Evolutionary conservation across 2,113 vertebrate genomes (phyloP), one percentile per base, ranked within the genome.

Genomic region (Dunckerocampus dactyliophorus): DNA sequence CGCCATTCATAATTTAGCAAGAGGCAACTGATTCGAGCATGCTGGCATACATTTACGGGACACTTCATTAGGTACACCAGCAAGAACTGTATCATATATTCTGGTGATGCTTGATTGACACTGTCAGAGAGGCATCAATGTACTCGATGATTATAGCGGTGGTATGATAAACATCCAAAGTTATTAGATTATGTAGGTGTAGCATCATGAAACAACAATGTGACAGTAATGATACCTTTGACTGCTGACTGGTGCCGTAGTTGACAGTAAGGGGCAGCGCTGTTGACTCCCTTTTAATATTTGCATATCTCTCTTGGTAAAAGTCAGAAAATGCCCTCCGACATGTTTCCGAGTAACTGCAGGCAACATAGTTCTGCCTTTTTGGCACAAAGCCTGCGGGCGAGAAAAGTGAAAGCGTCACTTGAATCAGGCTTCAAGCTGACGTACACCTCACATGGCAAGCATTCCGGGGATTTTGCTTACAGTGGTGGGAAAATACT

Each of bases 341-440:
- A 67, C 87, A 92, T 47, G 74, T 86, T 63, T 85, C 71, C 0
- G 76, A 72, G 37, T 83, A 91, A 16, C 77, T 91, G 78, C 88
- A 90, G 34, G 89, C 84, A 66, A 93, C 92, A 76, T 90, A 87
- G 74, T 90, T 83, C 82, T 83, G 84, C 16, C 80, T 74, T 79
- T 73, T 83, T 16, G 88, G 87, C 46, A 92, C 76, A 63, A 93
- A 89, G n/a, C 89, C 84, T 94, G 47, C 14, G 45, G 62, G 14
- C 2, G 15, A 63, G 47, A n/a, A 5, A 34, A 34, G 7, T 34
- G 31, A 34, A 7, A 34, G 31, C 31, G 31, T 34, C 31, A 34
- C 31, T 34, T 34, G 31, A 34, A 34, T 34, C 31, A 34, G 31
- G 3, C 31, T 34, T 34, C 31, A 34, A 34, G 31, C 4, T 34